Evolutionary conservation across 2,113 vertebrate species (phyloP).

Genomic region (Pogona vitticeps): DNA sequence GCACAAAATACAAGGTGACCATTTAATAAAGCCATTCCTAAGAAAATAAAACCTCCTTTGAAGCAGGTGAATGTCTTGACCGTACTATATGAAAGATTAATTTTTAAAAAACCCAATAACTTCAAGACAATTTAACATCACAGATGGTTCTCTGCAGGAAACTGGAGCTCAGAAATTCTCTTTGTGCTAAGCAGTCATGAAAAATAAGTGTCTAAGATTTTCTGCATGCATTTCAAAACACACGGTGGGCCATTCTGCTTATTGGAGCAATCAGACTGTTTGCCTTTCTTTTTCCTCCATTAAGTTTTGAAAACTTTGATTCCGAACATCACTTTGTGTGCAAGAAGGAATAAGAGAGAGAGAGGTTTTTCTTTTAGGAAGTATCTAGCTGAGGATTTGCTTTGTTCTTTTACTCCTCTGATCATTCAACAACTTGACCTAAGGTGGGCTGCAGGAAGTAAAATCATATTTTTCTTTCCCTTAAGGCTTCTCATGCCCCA

Average conservation of each 20-base stretch:
- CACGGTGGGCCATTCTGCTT: background rate
- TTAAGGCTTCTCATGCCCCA: no score
- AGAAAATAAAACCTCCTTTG: background rate
- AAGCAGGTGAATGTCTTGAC: background rate
- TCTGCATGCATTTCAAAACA: background rate
- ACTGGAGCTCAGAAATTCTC: background rate
- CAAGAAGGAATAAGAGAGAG: no score
- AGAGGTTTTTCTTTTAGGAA: background rate
- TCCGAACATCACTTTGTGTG: background rate
- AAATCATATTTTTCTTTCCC: background rate
- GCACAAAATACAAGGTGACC: rapidly evolving
- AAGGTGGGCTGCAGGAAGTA: background rate
- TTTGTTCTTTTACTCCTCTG: background rate
- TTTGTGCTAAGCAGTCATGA: conserved; percentile 7
- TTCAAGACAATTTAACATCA: background rate
- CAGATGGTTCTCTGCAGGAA: background rate
- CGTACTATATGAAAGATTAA: background rate
- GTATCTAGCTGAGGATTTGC: background rate
- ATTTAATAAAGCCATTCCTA: background rate
- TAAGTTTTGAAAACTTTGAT: background rate
- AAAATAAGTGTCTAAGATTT: background rate
- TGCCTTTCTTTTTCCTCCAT: background rate
- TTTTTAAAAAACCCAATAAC: background rate
- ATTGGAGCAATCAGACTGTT: background rate
- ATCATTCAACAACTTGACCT: background rate